Percentiles rank a stretch among this genome's conserved stretches.
Conservation (phyloP, 2,888 invertebrate genomes). For the Petrolisthes cinctipes region DNA sequence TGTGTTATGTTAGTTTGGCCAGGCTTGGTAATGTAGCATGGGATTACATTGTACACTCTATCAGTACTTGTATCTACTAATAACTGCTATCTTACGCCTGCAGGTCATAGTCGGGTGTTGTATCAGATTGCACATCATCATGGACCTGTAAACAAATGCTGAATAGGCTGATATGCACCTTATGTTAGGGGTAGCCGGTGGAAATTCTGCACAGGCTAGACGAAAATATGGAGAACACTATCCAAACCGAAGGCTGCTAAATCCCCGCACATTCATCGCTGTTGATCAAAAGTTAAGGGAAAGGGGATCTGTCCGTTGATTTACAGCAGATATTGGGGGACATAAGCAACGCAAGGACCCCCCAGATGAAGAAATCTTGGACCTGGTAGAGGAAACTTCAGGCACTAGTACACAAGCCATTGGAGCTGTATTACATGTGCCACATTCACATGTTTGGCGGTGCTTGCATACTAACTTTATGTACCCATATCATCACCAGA, state of each 20-base stretch:
- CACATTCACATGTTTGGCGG: neutral
- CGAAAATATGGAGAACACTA: neutral
- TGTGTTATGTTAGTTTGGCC: neutral
- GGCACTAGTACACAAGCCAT: slow-evolving; percentile 1
- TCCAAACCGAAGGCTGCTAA: neutral
- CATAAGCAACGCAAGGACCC: neutral
- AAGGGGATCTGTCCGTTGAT: slow-evolving; percentile 6
- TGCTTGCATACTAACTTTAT: neutral
- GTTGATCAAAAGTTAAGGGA: slow-evolving; percentile 13
- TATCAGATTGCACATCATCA: neutral
- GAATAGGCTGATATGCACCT: slow-evolving; percentile 12
- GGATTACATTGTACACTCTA: neutral
- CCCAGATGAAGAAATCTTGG: slow-evolving; percentile 6
- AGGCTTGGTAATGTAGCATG: slow-evolving; percentile 2
- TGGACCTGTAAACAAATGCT: neutral
- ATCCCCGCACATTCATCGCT: slow-evolving; percentile 6
- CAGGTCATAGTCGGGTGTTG: slow-evolving; percentile 2
- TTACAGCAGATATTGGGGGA: slow-evolving; percentile 1
- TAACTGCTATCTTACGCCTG: neutral
- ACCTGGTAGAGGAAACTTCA: slow-evolving; percentile 1
- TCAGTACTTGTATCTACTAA: neutral
- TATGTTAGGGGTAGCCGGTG: slow-evolving; percentile 6
- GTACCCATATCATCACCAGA: slow-evolving; percentile 17
- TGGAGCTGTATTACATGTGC: neutral
- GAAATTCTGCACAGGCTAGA: slow-evolving; percentile 12